phyloP scores from a whole-genome alignment of 23 tunicate species.

The Trididemnum clinides region DNA sequence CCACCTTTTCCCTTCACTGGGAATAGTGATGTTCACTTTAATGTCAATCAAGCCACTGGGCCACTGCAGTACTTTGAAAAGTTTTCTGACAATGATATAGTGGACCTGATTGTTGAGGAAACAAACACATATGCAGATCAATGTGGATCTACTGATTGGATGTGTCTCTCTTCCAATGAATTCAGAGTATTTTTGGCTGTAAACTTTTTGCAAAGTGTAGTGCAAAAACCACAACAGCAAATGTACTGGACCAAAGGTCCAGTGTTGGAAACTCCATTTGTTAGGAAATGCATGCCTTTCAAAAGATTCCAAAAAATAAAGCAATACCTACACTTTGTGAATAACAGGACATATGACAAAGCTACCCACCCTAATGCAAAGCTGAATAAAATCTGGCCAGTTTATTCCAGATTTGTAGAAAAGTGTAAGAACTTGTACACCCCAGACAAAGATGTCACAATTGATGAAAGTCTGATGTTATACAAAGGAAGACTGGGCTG shows the following conservation, averaged over 20 bases:
- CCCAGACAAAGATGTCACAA: conserved; percentile 31
- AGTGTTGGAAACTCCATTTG: conserved; percentile 12
- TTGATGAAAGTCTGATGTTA: conserved; percentile 35
- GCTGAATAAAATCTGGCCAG: conserved; percentile 35
- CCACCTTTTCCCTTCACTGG: no score
- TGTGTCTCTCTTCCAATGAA: neutral
- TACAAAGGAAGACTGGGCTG: conserved; percentile 33
- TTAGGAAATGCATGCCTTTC: conserved; percentile 17
- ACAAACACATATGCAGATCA: neutral
- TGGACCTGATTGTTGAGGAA: conserved; percentile 34
- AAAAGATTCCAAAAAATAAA: conserved; percentile 14
- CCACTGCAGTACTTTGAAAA: conserved; percentile 38
- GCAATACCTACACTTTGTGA: conserved; percentile 28
- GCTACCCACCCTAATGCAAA: conserved; percentile 24
- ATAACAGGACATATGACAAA: conserved; percentile 2
- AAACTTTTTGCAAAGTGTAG: neutral
- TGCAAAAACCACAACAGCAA: no score
- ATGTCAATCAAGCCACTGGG: no score
- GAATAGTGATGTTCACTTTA: no score
- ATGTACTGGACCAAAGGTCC: no score
- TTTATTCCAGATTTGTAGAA: conserved; percentile 11
- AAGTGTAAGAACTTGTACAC: conserved; percentile 15
- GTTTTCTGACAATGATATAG: conserved; percentile 2
- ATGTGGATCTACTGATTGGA: neutral
- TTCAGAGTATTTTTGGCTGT: neutral